Evolutionary conservation across 2,888 invertebrate species (phyloP).

Genomic region (Hirtodrosophila alboralis): DNA sequence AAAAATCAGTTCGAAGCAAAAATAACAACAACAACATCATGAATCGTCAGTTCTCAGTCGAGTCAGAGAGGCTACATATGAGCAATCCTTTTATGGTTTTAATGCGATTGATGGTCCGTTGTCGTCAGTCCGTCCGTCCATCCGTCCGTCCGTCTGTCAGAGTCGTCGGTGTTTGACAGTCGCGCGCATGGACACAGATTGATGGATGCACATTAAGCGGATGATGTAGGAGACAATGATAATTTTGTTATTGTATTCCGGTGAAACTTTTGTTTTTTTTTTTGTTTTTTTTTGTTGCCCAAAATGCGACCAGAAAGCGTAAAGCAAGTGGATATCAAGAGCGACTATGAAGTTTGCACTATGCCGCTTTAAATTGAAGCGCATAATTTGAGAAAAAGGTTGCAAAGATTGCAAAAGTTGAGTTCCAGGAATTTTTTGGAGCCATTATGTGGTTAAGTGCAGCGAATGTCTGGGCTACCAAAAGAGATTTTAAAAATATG

Average conservation of each 20-base stretch:
- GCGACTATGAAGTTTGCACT: slow-evolving; percentile 18
- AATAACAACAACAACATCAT: slow-evolving; percentile 45
- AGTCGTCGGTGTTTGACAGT: slow-evolving; percentile 81
- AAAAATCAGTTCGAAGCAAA: slow-evolving; percentile 42
- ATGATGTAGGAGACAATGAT: slow-evolving; percentile 76
- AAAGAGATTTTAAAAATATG: slow-evolving; percentile 9
- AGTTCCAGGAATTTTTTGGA: slow-evolving; percentile 60
- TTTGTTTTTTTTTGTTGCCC: too few species aligned
- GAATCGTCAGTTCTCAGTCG: slow-evolving; percentile 45
- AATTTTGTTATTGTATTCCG: slow-evolving; percentile 75
- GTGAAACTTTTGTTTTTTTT: slow-evolving; percentile 27
- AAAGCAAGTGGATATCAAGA: slow-evolving; percentile 43
- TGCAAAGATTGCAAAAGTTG: slow-evolving; percentile 19
- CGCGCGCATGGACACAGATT: slow-evolving; percentile 77
- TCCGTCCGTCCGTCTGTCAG: slow-evolving; percentile 16
- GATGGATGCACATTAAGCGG: slow-evolving; percentile 81
- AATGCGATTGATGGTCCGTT: slow-evolving; percentile 80
- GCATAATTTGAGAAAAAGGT: slow-evolving; percentile 64
- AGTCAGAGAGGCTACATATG: slow-evolving; percentile 64
- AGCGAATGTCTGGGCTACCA: slow-evolving; percentile 14
- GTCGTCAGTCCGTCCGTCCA: slow-evolving; percentile 15
- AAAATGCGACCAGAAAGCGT: slow-evolving; percentile 18
- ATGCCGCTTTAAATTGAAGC: slow-evolving; percentile 54
- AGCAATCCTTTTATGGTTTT: slow-evolving; percentile 81
- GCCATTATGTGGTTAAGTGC: slow-evolving; percentile 42